Percentiles rank a stretch among this genome's conserved stretches.
phyloP scores from a whole-genome alignment of 2,797 vertebrate genomes.

The Enteromius paludinosus region DNA sequence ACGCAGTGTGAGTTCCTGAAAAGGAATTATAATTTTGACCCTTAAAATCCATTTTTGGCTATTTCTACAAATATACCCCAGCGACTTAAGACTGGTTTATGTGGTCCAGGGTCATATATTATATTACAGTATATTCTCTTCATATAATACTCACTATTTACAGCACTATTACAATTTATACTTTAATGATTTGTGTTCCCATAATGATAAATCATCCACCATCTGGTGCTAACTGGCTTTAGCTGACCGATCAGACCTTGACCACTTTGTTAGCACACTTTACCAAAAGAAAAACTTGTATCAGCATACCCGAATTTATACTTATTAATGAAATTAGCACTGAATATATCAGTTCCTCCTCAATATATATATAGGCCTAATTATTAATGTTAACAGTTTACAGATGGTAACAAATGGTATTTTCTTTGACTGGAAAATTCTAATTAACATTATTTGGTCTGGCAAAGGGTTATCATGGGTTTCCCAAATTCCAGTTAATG shows the following conservation, averaged over 20 bases:
- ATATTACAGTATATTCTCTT: not conserved
- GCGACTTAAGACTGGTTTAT: not conserved
- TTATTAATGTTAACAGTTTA: slow-evolving; percentile 15
- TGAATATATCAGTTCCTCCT: not conserved
- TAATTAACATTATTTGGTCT: slow-evolving; percentile 39
- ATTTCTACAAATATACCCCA: no score
- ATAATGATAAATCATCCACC: not conserved
- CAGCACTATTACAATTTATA: not conserved
- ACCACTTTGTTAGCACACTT: no score
- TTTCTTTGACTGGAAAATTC: slow-evolving; percentile 44
- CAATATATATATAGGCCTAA: slow-evolving; percentile 1
- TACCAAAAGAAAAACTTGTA: not conserved
- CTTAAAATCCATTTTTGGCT: no score
- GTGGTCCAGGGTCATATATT: no score
- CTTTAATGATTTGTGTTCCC: not conserved
- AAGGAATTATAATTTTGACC: no score
- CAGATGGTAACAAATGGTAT: slow-evolving; percentile 35
- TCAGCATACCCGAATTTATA: not conserved
- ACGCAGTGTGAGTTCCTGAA: no score
- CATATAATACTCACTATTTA: not conserved
- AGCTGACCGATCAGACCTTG: not conserved
- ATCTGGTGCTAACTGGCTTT: not conserved
- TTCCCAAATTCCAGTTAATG: slow-evolving; percentile 40
- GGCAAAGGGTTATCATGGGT: slow-evolving; percentile 28
- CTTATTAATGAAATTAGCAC: slow-evolving; percentile 14